Percentiles rank a stretch among this genome's conserved stretches.
Evolutionary conservation across 2,888 invertebrate genomes (phyloP).

Genomic region (Orchestes rusci): DNA sequence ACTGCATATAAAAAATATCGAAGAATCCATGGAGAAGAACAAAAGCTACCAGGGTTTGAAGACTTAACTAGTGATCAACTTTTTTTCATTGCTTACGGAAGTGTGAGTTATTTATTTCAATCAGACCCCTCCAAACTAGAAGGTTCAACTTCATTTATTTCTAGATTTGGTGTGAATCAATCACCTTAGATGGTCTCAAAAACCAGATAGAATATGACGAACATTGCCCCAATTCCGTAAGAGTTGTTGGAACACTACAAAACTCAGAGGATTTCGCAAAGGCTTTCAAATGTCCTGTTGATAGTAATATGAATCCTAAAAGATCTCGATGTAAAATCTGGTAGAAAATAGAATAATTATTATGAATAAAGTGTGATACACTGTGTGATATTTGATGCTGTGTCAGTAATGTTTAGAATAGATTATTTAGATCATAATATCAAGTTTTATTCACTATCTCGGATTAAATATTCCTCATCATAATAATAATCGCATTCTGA

Average conservation of each 20-base stretch:
- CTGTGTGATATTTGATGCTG: conserved; percentile 12
- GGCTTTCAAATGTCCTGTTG: conserved; percentile 52
- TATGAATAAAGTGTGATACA: conserved; percentile 7
- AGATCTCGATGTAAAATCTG: conserved; percentile 48
- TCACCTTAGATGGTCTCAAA: conserved; percentile 53
- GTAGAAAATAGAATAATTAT: conserved; percentile 38
- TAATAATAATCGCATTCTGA: too few relatives aligned
- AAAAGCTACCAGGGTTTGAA: conserved; percentile 66
- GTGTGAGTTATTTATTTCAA: conserved; percentile 60
- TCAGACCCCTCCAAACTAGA: neutral
- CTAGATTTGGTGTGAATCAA: conserved; percentile 79
- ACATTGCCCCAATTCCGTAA: conserved; percentile 65
- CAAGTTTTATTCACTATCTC: too few relatives aligned
- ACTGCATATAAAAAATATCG: conserved; percentile 59
- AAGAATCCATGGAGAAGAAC: conserved; percentile 52
- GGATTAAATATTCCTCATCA: too few relatives aligned
- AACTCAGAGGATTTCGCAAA: conserved; percentile 68
- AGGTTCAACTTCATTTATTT: conserved; percentile 23
- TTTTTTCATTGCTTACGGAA: conserved; percentile 75
- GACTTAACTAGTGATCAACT: conserved; percentile 64
- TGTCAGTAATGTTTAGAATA: conserved; percentile 4
- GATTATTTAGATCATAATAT: too few relatives aligned
- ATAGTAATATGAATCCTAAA: conserved; percentile 51
- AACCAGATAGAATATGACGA: conserved; percentile 59
- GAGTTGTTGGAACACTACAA: conserved; percentile 61